Base-by-base conservation (phyloP, 2,888 invertebrate species). In the Lepas anatifera region DNA sequence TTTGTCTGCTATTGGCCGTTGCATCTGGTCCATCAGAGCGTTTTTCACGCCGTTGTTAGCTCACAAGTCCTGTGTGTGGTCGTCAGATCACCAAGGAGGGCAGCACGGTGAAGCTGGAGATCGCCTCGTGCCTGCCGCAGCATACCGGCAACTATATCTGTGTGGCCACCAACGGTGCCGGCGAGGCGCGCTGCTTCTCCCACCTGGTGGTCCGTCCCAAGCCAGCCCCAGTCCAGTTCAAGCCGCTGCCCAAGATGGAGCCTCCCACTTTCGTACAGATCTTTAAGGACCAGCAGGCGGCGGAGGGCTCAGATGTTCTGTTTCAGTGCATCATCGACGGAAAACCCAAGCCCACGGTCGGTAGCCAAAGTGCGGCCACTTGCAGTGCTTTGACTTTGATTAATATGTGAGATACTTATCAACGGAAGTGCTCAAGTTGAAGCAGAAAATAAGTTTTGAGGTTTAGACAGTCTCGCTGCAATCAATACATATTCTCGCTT, bases 101-200 rank as follows among this genome's bases (percentile, higher is more conserved):
- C 52, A 83, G 83, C 13, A 85, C 87, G 78, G 84, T 89, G 1
- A 79, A 84, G 58, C 81, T 90, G 72, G 88, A 88, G 78, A 88
- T 87, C 69, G 86, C 87, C 69, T 58, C 58, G 32, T 58, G 58
- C 35, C 46, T 29, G 71, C 58, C 71, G 68, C 39, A 48, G 4
- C 72, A 91, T 80, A 86, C 87, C 68, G 92, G 92, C 52, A 84
- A 88, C 73, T 93, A 91, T 79, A 88, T 89, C 22, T 58, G 58
- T n/a, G 58, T 58, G 32, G 90, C 90, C 1, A 83, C 83, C 0
- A 90, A 90, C 78, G 78, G 81, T 41, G 83, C 85, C 10, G 91
- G 90, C 1, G 89, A 90, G 75, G 89, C 88, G 4, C 90, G 90
- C 78, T 90, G 90, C 75, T 89, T 90, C 76, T 87, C 89, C 16